phyloP scores from a whole-genome alignment of 2,797 vertebrate genomes.

The Myotis myotis region DNA sequence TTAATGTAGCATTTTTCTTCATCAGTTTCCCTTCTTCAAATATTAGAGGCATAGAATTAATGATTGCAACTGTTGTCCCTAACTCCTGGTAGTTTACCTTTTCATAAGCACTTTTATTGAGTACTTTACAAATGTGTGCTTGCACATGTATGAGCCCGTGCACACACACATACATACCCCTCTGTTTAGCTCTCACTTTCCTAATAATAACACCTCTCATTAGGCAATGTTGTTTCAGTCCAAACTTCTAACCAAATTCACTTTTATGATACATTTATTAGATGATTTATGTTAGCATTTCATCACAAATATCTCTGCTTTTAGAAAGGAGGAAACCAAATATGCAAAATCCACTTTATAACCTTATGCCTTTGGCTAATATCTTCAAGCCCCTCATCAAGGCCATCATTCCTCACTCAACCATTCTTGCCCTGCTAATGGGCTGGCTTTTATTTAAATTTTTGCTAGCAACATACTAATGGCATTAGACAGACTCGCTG shows the following conservation, averaged over 20 bases:
- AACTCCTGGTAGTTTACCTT: neutral
- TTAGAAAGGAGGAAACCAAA: neutral
- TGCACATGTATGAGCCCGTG: fast-evolving
- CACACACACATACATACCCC: neutral
- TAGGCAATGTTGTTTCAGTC: neutral
- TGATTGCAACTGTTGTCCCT: neutral
- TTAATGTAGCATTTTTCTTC: neutral
- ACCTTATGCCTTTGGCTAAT: neutral
- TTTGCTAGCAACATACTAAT: slow-evolving; percentile 7
- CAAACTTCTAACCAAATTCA: neutral
- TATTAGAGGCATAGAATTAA: neutral
- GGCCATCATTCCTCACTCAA: neutral
- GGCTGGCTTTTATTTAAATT: neutral
- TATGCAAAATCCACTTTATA: neutral
- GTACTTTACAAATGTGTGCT: neutral
- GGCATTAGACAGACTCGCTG: neutral
- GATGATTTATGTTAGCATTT: neutral
- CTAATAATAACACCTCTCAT: neutral
- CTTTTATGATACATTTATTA: slow-evolving; percentile 17
- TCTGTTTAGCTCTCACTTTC: neutral
- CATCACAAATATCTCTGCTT: neutral
- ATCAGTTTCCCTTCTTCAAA: neutral
- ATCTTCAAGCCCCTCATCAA: slow-evolving; percentile 35
- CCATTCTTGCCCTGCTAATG: neutral
- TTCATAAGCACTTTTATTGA: neutral